Evolutionary conservation across 2,113 vertebrate species (phyloP).

Genomic region (Pelodiscus sinensis): DNA sequence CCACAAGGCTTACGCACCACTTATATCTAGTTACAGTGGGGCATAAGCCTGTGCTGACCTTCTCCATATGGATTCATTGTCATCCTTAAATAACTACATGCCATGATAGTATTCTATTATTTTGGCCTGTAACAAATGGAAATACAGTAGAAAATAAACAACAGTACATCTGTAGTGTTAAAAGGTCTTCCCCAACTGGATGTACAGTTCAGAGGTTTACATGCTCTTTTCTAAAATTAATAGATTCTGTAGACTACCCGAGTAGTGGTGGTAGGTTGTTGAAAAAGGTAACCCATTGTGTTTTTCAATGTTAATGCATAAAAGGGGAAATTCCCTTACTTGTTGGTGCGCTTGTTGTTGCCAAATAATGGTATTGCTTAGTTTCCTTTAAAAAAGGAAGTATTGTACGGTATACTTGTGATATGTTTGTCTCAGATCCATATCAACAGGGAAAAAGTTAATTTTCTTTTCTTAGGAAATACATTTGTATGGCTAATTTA

Average conservation of each 20-base stretch:
- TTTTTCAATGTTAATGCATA: neutral
- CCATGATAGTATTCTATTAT: too few relatives aligned
- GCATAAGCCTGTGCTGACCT: neutral
- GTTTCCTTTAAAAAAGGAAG: constrained; percentile 28
- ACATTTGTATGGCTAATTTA: neutral
- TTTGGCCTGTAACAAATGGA: neutral
- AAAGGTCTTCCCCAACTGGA: neutral
- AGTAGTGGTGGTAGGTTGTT: neutral
- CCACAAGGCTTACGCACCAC: neutral
- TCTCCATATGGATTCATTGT: neutral
- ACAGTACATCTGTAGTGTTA: neutral
- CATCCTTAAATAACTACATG: neutral
- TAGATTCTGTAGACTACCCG: neutral
- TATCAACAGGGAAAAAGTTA: neutral
- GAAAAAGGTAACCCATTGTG: fast-evolving
- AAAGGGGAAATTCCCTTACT: neutral
- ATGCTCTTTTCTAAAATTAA: neutral
- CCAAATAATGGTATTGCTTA: constrained; percentile 24
- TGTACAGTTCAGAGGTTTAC: neutral
- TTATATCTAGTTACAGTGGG: neutral
- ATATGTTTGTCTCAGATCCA: neutral
- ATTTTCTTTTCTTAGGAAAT: neutral
- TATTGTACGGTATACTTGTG: constrained; percentile 19
- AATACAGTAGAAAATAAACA: neutral
- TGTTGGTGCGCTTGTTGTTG: constrained; percentile 53